Evolutionary conservation across 2,113 vertebrate species (phyloP).

Genomic region (Anguilla rostrata): DNA sequence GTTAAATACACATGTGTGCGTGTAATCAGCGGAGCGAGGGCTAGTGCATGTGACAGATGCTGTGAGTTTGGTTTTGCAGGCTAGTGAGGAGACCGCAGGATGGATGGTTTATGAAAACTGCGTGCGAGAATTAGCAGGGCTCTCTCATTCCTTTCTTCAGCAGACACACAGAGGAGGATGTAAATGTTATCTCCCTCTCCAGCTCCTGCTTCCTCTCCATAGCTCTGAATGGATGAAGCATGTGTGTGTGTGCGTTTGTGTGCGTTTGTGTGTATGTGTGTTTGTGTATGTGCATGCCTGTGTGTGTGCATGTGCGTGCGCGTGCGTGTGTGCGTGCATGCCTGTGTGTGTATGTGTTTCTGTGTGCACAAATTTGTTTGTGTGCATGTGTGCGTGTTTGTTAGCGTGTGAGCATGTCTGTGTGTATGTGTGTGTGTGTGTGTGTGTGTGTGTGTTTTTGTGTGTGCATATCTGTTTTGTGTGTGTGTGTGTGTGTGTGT

Average conservation of each 20-base stretch:
- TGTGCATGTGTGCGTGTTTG: neutral
- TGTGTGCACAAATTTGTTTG: neutral
- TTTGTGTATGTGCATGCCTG: neutral
- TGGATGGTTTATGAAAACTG: neutral
- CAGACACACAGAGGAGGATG: neutral
- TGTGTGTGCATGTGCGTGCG: neutral
- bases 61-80: too few relatives aligned
- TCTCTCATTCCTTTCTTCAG: neutral
- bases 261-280: neutral
- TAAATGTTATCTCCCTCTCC: neutral
- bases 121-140: neutral
- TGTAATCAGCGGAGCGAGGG: neutral
- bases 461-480: neutral
- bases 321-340: neutral
- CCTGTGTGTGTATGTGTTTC: neutral
- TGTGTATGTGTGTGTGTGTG: neutral
- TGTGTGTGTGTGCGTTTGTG: neutral
- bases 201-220: neutral
- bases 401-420: neutral
- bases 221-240: neutral
- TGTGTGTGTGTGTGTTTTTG: neutral
- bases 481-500: neutral
- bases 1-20: neutral
- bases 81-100: neutral
- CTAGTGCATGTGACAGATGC: too few relatives aligned